Conservation (phyloP, 2,113 vertebrate genomes). For the Macrotus californicus region DNA sequence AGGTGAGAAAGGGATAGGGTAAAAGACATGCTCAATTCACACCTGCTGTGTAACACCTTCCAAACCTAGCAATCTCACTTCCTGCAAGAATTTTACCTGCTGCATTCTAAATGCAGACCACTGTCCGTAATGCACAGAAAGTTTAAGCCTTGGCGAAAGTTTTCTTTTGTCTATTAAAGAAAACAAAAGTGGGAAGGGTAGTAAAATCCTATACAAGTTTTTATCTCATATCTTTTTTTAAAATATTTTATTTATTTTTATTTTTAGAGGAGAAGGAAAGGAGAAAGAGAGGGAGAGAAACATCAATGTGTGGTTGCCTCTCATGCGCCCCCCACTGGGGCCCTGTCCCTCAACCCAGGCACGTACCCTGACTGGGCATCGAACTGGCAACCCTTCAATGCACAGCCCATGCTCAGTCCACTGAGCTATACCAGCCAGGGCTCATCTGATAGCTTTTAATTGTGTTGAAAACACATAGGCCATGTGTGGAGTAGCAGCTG, state of each 20-base stretch:
- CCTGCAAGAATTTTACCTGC: neutral
- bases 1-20: neutral
- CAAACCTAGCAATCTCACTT: neutral
- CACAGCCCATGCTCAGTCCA: too few relatives aligned
- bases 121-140: conserved; percentile 32
- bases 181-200: neutral
- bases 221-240: neutral
- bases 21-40: neutral
- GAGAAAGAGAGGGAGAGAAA: too few relatives aligned
- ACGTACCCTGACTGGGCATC: too few relatives aligned
- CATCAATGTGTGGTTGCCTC: too few relatives aligned
- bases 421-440: too few relatives aligned
- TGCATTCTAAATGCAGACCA: neutral
- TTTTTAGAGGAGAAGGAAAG: too few relatives aligned
- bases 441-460: neutral
- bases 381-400: too few relatives aligned
- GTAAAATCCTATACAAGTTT: neutral
- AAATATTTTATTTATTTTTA: too few relatives aligned
- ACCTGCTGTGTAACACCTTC: neutral
- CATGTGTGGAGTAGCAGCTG: neutral
- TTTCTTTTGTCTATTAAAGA: neutral
- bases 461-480: conserved; percentile 3
- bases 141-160: neutral
- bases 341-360: too few relatives aligned
- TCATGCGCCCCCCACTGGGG: too few relatives aligned